Percentiles rank a stretch among this genome's conserved stretches.
phyloP scores from a whole-genome alignment of 1,140 invertebrate genomes.

The Pachypsylla venusta region DNA sequence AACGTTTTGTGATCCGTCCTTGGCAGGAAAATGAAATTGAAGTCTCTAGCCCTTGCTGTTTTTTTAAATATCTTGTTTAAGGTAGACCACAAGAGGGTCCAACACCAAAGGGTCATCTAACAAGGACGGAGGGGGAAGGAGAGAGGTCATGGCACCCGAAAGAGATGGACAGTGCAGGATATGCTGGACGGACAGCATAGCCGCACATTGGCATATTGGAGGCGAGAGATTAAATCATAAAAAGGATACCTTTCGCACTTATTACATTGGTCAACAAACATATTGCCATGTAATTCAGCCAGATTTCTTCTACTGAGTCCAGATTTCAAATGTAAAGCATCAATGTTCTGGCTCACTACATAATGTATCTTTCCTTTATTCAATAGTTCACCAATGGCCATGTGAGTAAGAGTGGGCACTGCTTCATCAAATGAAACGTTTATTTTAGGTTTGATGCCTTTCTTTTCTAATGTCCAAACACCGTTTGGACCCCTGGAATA shows the following conservation, averaged over 20 bases:
- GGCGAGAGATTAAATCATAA: conserved; percentile 8
- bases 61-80: no score
- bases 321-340: conserved; percentile 87
- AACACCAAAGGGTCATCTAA: no score
- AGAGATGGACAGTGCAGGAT: no score
- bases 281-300: conserved; percentile 94
- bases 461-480: conserved; percentile 93
- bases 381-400: conserved; percentile 72
- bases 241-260: conserved; percentile 62
- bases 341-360: conserved; percentile 94
- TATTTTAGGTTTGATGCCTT: conserved; percentile 71
- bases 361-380: conserved; percentile 61
- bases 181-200: no score
- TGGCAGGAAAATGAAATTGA: background rate
- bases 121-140: no score
- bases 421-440: conserved; percentile 86
- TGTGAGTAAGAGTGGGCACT: conserved; percentile 82
- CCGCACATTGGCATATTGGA: no score
- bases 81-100: no score
- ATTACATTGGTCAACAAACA: conserved; percentile 90
- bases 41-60: no score
- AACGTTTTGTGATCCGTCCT: no score
- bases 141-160: no score
- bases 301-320: conserved; percentile 64
- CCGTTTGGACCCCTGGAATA: conserved; percentile 75